Percentiles rank a stretch among this genome's conserved stretches.
phyloP scores from a whole-genome alignment of 2,797 vertebrate genomes.

The Premnoplex brunnescens region DNA sequence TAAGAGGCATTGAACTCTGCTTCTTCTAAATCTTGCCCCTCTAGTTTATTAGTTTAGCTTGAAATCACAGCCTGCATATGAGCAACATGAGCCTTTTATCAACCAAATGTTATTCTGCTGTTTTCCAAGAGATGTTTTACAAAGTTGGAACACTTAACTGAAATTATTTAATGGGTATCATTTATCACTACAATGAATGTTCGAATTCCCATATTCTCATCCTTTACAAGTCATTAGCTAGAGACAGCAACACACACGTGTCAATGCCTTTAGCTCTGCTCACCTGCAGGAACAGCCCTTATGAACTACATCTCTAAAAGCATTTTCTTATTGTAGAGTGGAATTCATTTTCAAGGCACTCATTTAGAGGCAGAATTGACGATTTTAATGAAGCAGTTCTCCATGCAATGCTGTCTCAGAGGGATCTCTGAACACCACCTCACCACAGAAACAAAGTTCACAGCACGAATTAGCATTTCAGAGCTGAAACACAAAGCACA shows the following conservation, averaged over 20 bases:
- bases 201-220: not conserved
- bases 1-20: not conserved
- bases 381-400: constrained; percentile 14
- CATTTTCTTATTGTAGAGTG: not conserved
- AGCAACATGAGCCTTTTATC: not conserved
- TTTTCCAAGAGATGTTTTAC: not conserved
- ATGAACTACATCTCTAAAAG: not conserved
- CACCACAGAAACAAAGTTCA: not conserved
- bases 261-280: not conserved
- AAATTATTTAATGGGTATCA: constrained; percentile 2
- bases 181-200: not conserved
- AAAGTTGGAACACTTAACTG: not conserved
- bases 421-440: not conserved
- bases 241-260: not conserved
- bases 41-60: not conserved
- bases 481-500: not conserved
- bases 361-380: not conserved
- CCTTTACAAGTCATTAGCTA: constrained; percentile 3
- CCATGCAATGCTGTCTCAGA: not conserved
- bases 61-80: not conserved
- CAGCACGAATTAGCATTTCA: not conserved
- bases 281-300: constrained; percentile 4
- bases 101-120: not conserved
- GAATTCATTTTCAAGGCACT: not conserved
- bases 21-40: not conserved